These are phyloP conservation scores for Pachyrhynchus sulphureomaculatus DNA, from an alignment of 1,140 invertebrate genomes.

Conservation along the genomic window DNA sequence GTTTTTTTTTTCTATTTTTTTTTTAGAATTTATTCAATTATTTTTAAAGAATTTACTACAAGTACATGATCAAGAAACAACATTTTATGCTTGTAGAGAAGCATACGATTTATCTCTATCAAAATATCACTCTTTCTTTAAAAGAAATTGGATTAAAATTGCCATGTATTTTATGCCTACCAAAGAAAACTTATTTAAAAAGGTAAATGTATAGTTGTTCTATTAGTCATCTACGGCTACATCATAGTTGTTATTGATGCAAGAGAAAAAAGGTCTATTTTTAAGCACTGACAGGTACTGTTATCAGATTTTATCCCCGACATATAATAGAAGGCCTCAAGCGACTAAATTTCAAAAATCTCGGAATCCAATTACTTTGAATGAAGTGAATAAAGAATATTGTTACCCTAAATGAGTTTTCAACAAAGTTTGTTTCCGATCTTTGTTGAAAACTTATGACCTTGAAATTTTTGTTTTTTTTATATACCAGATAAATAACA, in stretches of 20 bases:
- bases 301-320: too few relatives aligned
- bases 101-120: constrained; percentile 83
- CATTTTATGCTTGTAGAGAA: constrained; percentile 69
- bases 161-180: constrained; percentile 88
- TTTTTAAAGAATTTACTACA: constrained; percentile 74
- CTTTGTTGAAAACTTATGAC: too few relatives aligned
- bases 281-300: too few relatives aligned
- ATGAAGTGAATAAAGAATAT: too few relatives aligned
- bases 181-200: constrained; percentile 68
- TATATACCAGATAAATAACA: too few relatives aligned
- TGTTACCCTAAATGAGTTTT: too few relatives aligned
- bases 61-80: constrained; percentile 68
- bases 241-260: neutral
- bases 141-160: constrained; percentile 78
- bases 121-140: constrained; percentile 84
- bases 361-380: too few relatives aligned
- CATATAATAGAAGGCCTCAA: too few relatives aligned
- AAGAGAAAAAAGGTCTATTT: too few relatives aligned
- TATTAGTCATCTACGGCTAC: neutral
- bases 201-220: constrained; percentile 55
- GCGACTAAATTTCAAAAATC: too few relatives aligned
- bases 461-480: too few relatives aligned
- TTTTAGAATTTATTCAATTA: constrained; percentile 79
- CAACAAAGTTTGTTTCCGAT: too few relatives aligned
- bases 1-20: constrained; percentile 42